Conservation (phyloP, 2,113 vertebrate species). For the Nerophis lumbriciformis region DNA sequence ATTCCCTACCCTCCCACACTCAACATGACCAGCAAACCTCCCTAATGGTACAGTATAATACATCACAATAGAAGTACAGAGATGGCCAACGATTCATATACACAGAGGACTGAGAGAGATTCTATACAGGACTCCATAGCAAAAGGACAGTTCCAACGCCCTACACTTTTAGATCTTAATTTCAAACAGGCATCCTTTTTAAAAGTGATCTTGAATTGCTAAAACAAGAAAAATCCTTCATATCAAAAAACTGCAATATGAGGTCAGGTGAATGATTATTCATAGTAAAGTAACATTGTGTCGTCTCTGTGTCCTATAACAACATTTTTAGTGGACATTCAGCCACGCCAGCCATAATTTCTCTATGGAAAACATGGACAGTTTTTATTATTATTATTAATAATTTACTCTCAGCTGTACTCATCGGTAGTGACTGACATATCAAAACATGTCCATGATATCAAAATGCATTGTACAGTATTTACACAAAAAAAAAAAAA, state of each 20-base stretch:
- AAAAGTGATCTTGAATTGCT: conserved; percentile 64
- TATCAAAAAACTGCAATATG: conserved; percentile 69
- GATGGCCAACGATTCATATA: conserved; percentile 70
- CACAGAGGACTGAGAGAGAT: conserved; percentile 68
- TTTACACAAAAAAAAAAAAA: conserved; percentile 66
- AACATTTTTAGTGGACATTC: conserved; percentile 37
- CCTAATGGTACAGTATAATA: conserved; percentile 79
- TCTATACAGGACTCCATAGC: conserved; percentile 66
- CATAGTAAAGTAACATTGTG: conserved; percentile 37
- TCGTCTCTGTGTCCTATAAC: conserved; percentile 48
- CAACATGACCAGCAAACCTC: conserved; percentile 60
- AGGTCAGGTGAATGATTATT: conserved; percentile 55
- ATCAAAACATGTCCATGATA: conserved; percentile 84
- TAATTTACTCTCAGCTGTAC: conserved; percentile 75
- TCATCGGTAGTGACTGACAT: conserved; percentile 78
- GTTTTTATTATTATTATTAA: conserved; percentile 56
- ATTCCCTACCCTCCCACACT: conserved; percentile 41
- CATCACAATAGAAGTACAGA: conserved; percentile 81
- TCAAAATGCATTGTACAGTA: conserved; percentile 84
- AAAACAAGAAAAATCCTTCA: conserved; percentile 78
- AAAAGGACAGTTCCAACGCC: conserved; percentile 57
- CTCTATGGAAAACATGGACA: conserved; percentile 73
- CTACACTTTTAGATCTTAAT: conserved; percentile 55
- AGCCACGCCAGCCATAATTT: conserved; percentile 58
- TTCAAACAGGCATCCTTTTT: conserved; percentile 66